phyloP scores from a whole-genome alignment of 2,888 invertebrate genomes.

The Holacanthella duospinosa region DNA sequence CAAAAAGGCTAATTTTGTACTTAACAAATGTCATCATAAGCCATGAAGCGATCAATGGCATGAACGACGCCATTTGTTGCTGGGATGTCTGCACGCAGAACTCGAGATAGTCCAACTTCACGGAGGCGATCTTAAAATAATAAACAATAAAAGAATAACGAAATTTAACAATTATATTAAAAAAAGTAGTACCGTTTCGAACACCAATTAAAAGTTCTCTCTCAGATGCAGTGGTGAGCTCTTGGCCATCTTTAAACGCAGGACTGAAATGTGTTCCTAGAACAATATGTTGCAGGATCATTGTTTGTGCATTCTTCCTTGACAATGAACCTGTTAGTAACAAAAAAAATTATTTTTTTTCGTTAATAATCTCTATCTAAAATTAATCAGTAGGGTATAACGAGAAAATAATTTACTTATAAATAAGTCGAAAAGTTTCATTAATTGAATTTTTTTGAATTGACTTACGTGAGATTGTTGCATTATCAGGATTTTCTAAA shows the following conservation, averaged over 20 bases:
- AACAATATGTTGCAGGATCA: conserved; percentile 36
- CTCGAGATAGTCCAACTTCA: conserved; percentile 36
- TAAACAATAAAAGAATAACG: not conserved
- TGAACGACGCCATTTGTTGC: conserved; percentile 38
- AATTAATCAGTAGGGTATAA: not conserved
- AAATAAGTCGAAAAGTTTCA: not conserved
- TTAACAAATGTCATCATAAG: conserved; percentile 36
- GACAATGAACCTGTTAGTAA: conserved; percentile 14
- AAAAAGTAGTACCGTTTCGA: conserved; percentile 28
- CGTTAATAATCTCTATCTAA: not conserved
- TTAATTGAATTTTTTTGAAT: not conserved
- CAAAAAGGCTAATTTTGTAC: not conserved
- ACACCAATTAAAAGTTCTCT: conserved; percentile 34
- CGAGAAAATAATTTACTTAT: too few species aligned
- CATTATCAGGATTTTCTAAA: conserved; percentile 22
- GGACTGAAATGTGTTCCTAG: conserved; percentile 37
- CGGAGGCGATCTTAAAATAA: conserved; percentile 29
- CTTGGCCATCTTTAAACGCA: conserved; percentile 36
- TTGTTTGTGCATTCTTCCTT: conserved; percentile 32
- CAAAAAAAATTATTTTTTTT: not conserved
- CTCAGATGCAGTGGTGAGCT: conserved; percentile 36
- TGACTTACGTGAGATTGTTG: conserved; percentile 15
- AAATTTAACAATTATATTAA: conserved; percentile 4
- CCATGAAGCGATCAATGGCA: conserved; percentile 36
- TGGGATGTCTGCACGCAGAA: conserved; percentile 36